These are phyloP conservation scores for Hydrophis major DNA, from an alignment of 2,797 vertebrate genomes.

Conservation along the genomic window DNA sequence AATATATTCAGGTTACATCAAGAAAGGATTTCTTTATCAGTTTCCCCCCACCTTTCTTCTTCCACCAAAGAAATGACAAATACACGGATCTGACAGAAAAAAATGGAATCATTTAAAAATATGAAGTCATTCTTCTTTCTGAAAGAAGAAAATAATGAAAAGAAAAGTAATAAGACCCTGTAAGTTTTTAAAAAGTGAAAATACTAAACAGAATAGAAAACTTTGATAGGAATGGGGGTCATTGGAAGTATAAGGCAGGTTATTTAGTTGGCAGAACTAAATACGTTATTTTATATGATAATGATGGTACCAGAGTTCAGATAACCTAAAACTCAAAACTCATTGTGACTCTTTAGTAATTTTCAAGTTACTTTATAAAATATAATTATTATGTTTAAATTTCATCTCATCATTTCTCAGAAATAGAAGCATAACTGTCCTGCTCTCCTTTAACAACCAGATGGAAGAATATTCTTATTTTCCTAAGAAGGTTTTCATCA, in stretches of 20 bases:
- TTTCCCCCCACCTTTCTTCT: no score
- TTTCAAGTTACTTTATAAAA: neutral
- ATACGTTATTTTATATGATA: neutral
- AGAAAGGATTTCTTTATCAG: no score
- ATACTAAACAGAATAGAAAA: neutral
- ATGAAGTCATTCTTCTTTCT: neutral
- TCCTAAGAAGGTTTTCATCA: neutral
- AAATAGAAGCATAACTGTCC: constrained; percentile 10
- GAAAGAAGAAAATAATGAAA: neutral
- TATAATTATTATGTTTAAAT: neutral
- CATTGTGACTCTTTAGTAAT: neutral
- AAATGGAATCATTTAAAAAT: neutral
- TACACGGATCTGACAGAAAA: no score
- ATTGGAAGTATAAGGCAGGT: neutral
- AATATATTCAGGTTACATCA: no score
- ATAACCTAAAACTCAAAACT: neutral
- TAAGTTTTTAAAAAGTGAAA: neutral
- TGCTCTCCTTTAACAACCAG: neutral
- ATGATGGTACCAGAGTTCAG: neutral
- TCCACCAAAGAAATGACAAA: no score
- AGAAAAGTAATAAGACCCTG: neutral
- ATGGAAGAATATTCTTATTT: neutral
- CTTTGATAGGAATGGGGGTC: neutral
- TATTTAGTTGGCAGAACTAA: neutral
- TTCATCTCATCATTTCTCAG: neutral